These are phyloP conservation scores for Anthophora plumipes DNA, from an alignment of 2,888 invertebrate species.

Conservation along the genomic window DNA sequence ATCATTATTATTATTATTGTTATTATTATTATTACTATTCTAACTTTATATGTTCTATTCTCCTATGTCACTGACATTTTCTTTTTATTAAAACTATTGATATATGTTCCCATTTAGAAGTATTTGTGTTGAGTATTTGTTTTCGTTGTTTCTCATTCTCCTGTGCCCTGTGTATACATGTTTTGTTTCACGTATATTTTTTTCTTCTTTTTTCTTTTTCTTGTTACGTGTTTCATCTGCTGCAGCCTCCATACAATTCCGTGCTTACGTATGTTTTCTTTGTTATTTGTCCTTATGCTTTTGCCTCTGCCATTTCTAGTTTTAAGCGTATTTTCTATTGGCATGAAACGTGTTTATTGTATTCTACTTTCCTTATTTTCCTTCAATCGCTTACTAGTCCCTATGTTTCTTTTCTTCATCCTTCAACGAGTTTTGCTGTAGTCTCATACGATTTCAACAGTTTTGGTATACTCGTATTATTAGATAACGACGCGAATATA, in stretches of 20 bases:
- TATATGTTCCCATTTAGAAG: background rate
- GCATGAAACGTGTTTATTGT: background rate
- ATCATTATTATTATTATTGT: no score
- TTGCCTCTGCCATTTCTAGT: background rate
- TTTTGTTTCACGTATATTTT: background rate
- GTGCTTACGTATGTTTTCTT: background rate
- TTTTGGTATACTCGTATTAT: no score
- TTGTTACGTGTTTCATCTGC: background rate
- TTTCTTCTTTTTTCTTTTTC: no score
- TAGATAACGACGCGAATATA: no score
- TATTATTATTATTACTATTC: background rate
- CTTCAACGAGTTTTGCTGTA: no score
- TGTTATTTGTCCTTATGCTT: background rate
- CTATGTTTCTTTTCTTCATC: no score
- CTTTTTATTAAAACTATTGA: background rate
- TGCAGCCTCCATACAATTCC: background rate
- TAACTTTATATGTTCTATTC: background rate
- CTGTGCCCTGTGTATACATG: background rate
- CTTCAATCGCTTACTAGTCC: background rate
- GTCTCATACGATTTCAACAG: no score
- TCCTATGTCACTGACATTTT: background rate
- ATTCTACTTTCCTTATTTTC: background rate
- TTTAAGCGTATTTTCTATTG: background rate
- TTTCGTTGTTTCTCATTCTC: background rate
- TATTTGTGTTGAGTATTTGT: background rate